Conservation (phyloP, 2,888 invertebrate genomes). For the Doris montereyensis region DNA sequence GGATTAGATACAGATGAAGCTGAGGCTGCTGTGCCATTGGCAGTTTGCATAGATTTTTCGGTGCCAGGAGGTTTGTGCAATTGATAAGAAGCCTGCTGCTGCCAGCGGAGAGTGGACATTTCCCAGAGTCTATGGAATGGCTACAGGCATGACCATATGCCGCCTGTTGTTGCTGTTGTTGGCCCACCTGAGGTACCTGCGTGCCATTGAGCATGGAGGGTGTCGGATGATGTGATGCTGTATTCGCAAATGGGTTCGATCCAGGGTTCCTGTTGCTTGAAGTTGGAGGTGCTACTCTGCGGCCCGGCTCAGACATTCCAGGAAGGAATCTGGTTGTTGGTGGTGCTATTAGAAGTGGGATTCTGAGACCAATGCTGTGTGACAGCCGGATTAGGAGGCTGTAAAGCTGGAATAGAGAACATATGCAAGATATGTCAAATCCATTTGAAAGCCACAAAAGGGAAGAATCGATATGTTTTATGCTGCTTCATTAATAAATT, state of each 20-base stretch:
- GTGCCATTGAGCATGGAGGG: slow-evolving; percentile 69
- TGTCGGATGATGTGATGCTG: slow-evolving; percentile 76
- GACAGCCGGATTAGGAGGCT: too few species aligned
- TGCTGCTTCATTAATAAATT: too few species aligned
- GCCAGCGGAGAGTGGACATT: slow-evolving; percentile 48
- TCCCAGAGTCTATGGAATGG: slow-evolving; percentile 69
- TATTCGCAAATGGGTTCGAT: slow-evolving; percentile 78
- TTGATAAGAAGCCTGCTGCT: slow-evolving; percentile 27
- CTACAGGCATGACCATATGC: slow-evolving; percentile 58
- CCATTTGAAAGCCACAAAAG: too few species aligned
- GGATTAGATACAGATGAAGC: slow-evolving; percentile 29
- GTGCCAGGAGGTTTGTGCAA: slow-evolving; percentile 49
- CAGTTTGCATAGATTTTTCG: slow-evolving; percentile 58
- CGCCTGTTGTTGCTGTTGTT: slow-evolving; percentile 35
- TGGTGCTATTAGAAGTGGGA: too few species aligned
- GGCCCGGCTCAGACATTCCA: slow-evolving; percentile 5
- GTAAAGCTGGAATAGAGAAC: too few species aligned
- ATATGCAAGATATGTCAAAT: too few species aligned
- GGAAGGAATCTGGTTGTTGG: too few species aligned
- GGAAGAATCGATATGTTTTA: too few species aligned
- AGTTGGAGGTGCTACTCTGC: slow-evolving; percentile 48
- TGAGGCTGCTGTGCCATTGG: not conserved
- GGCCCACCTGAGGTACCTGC: not conserved
- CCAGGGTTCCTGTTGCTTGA: slow-evolving; percentile 77
- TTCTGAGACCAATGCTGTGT: too few species aligned